phyloP scores from a whole-genome alignment of 2,888 invertebrate species.

The Branchipolynoe longqiensis region DNA sequence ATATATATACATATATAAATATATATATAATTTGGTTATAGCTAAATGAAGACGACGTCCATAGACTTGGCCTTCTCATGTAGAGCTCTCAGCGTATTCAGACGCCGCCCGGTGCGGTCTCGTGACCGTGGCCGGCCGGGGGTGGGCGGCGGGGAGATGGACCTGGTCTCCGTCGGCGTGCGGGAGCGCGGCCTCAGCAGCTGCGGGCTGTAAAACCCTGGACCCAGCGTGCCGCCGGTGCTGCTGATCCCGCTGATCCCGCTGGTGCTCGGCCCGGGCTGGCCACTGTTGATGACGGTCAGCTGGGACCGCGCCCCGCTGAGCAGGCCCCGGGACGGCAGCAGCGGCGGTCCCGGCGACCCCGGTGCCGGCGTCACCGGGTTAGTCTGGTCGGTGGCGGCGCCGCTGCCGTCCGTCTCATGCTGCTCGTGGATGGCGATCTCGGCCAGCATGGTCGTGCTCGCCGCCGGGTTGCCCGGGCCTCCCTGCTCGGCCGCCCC shows the following conservation, averaged over 20 bases:
- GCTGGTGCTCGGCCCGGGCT: constrained; percentile 28
- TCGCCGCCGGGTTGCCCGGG: constrained; percentile 28
- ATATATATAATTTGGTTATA: too few species aligned
- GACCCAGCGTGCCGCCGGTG: background rate
- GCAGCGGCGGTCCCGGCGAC: too few species aligned
- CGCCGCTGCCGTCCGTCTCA: constrained; percentile 32
- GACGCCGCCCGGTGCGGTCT: background rate
- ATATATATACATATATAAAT: too few species aligned
- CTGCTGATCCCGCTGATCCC: constrained; percentile 22
- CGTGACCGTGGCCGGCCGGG: constrained; percentile 28
- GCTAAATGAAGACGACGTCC: constrained; percentile 67
- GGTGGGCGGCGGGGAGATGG: constrained; percentile 27
- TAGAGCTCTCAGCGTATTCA: constrained; percentile 52
- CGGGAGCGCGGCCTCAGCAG: constrained; percentile 32
- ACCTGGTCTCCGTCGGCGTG: constrained; percentile 10
- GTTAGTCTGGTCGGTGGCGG: constrained; percentile 30
- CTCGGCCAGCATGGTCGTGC: constrained; percentile 31
- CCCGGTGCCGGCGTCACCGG: too few species aligned
- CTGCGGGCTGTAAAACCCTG: constrained; percentile 16
- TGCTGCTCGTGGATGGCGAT: constrained; percentile 39
- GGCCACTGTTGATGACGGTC: background rate
- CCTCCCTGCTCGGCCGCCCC: background rate
- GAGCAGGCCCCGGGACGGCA: too few species aligned
- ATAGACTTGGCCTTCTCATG: constrained; percentile 74
- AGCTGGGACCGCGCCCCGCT: constrained; percentile 4